Evolutionary conservation across 2,888 invertebrate genomes (phyloP).

Genomic region (Theristus sp.): DNA sequence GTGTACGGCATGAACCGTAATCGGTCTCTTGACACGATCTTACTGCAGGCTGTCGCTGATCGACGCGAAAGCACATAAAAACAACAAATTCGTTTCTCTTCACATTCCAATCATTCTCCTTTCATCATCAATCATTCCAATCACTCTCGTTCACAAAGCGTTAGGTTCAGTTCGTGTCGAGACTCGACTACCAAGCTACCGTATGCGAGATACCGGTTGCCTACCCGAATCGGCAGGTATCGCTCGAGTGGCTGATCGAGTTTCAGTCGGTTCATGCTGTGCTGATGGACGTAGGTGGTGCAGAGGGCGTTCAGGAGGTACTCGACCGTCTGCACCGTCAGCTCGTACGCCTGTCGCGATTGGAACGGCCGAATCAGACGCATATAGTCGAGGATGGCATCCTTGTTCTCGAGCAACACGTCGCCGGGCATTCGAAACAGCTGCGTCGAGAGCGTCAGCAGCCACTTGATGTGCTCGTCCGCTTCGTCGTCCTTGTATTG

Average conservation of each 20-base stretch:
- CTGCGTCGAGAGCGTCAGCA: conserved; percentile 26
- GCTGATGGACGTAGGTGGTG: conserved; percentile 44
- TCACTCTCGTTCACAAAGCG: no score
- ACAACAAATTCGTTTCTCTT: no score
- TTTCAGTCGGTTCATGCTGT: conserved; percentile 43
- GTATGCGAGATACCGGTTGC: no score
- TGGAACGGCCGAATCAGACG: conserved; percentile 50
- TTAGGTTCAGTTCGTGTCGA: no score
- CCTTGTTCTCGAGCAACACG: conserved; percentile 46
- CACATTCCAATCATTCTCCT: no score
- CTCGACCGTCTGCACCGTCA: conserved; percentile 36
- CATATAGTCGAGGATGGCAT: conserved; percentile 46
- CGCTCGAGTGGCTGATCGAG: conserved; percentile 47
- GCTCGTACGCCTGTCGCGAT: conserved; percentile 16
- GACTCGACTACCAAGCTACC: no score
- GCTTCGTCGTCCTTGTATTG: conserved; percentile 18
- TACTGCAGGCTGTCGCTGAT: no score
- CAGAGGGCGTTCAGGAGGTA: conserved; percentile 43
- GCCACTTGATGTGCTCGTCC: conserved; percentile 21
- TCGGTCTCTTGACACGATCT: no score
- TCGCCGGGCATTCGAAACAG: conserved; percentile 48
- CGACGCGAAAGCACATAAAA: no score
- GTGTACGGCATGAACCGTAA: no score
- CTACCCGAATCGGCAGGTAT: conserved; percentile 48
- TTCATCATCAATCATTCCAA: no score